phyloP scores from a whole-genome alignment of 2,113 vertebrate genomes.

The Ploceus nigricollis region DNA sequence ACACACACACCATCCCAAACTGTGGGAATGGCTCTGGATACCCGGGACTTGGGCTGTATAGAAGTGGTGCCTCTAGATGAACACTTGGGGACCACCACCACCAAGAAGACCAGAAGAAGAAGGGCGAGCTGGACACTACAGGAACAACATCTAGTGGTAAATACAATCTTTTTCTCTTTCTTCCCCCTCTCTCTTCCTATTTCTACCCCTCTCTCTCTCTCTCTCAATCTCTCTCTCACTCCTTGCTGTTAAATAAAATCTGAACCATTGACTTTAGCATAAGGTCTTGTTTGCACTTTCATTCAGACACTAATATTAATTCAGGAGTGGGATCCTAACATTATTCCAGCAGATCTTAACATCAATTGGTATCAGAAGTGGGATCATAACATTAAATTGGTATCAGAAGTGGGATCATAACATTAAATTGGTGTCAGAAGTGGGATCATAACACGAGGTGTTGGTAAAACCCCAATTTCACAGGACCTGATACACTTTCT shows the following conservation, averaged over 20 bases:
- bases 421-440: not conserved
- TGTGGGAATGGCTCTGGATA: not conserved
- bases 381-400: not conserved
- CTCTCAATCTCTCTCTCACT: not conserved
- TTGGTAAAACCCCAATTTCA: accelerated
- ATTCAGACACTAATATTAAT: not conserved
- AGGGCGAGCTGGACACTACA: not conserved
- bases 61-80: not conserved
- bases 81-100: not conserved
- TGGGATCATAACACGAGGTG: not conserved
- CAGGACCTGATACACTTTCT: not conserved
- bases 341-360: not conserved
- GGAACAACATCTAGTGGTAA: not conserved
- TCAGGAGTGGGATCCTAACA: not conserved
- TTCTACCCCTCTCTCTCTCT: not conserved
- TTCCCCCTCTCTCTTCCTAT: not conserved
- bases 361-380: not conserved
- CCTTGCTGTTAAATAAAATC: not conserved
- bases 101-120: not conserved
- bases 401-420: not conserved
- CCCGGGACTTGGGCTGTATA: accelerated
- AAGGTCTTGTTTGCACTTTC: not conserved
- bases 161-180: too few species aligned
- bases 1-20: not conserved
- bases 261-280: not conserved